Base-by-base conservation (phyloP, 2,113 vertebrate genomes). In the Nanorana parkeri region DNA sequence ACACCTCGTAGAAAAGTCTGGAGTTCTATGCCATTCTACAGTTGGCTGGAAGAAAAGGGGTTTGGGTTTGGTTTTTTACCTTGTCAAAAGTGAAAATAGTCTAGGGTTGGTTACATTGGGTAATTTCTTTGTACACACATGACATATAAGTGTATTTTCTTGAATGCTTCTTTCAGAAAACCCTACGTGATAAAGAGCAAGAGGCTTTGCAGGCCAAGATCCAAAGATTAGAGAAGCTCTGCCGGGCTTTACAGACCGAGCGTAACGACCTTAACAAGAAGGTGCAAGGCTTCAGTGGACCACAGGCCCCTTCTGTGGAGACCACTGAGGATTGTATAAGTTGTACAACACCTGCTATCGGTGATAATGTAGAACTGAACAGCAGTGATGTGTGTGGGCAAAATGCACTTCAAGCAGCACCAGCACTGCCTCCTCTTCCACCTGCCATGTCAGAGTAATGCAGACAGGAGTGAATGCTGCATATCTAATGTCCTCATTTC, bases 241-340 rank as follows among this genome's bases (percentile, higher is more conserved):
- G 97, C 83, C 94, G 97, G 47, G 98, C 98, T 0, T 92, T 99
- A 36, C 98, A 99, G 84, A 96, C 92, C 0, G 98, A 99, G 54
- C 96, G 97, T 69, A 99, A 99, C 5, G 97, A 99, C 89, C 96
- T 99, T 85, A 99, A 95, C 85, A 99, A 98, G 91, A 97, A 96
- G 84, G 97, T 99, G 55, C 97, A 98, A 92, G 94, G 90, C 88
- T 91, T 96, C 77, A 93, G 92, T 5, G 28, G 84, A 0, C 86
- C 87, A 8, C 84, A 83, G 24, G 0, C 21, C 0, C 85, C 88
- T 0, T 56, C 0, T 0, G 80, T 86, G 56, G 60, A 66, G n/a
- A 66, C 23, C 21, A 15, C 56, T 7, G 80, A 55, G 20, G 80
- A 83, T 13, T 76, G 51, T 41, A 26, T 5, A 17, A 68, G 51